A percentile compares a stretch with the other conserved stretches of the same genome.
Conservation (phyloP, 2,113 vertebrate species). For the Chaetura pelagica region DNA sequence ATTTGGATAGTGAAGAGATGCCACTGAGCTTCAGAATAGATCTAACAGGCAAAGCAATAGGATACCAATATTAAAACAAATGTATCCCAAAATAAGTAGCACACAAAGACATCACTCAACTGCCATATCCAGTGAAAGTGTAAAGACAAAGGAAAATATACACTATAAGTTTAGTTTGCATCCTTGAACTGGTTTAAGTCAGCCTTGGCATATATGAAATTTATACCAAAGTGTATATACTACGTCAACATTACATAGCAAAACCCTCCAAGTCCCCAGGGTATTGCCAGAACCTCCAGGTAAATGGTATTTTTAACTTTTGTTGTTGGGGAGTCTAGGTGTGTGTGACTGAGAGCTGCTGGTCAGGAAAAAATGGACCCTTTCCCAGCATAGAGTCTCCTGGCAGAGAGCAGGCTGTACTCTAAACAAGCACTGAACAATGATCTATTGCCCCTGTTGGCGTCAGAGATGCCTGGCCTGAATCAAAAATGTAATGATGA, state of each 20-base stretch:
- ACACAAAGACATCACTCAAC: background rate
- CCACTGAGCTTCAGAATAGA: background rate
- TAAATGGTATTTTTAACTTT: background rate
- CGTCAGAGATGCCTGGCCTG: background rate
- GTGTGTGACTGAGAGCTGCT: background rate
- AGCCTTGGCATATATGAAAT: background rate
- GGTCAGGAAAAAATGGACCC: background rate
- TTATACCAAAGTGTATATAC: background rate
- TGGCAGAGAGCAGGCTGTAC: background rate
- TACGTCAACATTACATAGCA: background rate
- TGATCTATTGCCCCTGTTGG: slow-evolving; percentile 13
- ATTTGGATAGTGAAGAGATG: background rate
- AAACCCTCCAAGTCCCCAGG: background rate
- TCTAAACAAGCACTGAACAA: background rate
- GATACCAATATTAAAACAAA: background rate
- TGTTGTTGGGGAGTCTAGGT: background rate
- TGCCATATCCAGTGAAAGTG: background rate
- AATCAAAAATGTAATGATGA: slow-evolving; percentile 4
- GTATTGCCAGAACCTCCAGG: background rate
- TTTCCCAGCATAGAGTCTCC: background rate
- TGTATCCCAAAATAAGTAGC: background rate
- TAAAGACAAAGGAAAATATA: background rate
- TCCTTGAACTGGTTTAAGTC: background rate
- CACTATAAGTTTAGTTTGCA: background rate
- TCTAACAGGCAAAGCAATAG: background rate